These are phyloP conservation scores for Cettia cetti DNA, from an alignment of 2,113 vertebrate genomes.

Conservation along the genomic window DNA sequence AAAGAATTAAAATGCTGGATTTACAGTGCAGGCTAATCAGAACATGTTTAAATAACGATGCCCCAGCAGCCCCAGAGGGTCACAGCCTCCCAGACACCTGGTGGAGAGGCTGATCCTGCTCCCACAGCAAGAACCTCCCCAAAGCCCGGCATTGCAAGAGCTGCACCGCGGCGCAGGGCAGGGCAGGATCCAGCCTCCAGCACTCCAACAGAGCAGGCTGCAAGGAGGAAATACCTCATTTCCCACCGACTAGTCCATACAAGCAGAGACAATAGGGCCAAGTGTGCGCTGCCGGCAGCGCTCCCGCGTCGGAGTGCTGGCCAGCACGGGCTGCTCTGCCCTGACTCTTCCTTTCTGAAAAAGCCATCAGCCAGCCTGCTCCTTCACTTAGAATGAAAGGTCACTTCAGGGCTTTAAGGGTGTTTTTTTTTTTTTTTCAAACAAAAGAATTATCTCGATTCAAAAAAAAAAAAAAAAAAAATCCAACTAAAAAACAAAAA, in stretches of 20 bases:
- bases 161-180: rapidly evolving
- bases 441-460: background rate
- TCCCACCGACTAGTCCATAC: conserved; percentile 60
- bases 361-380: conserved; percentile 32
- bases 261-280: conserved; percentile 55
- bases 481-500: background rate
- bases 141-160: rapidly evolving
- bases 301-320: background rate
- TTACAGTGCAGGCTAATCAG: conserved; percentile 50
- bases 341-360: conserved; percentile 27
- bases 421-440: background rate
- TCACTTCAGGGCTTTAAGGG: conserved; percentile 33
- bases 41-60: conserved; percentile 51
- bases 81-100: conserved; percentile 51
- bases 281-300: conserved; percentile 4
- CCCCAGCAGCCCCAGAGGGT: conserved; percentile 50
- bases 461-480: background rate
- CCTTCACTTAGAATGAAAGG: conserved; percentile 17
- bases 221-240: conserved; percentile 69
- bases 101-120: background rate
- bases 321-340: conserved; percentile 17
- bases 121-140: background rate
- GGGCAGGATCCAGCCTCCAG: conserved; percentile 13
- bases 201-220: conserved; percentile 11
- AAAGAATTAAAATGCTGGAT: conserved; percentile 57